A percentile compares a stretch with the other conserved stretches of the same genome.
phyloP scores from a whole-genome alignment of 2,113 vertebrate genomes.

The Canis aureus region DNA sequence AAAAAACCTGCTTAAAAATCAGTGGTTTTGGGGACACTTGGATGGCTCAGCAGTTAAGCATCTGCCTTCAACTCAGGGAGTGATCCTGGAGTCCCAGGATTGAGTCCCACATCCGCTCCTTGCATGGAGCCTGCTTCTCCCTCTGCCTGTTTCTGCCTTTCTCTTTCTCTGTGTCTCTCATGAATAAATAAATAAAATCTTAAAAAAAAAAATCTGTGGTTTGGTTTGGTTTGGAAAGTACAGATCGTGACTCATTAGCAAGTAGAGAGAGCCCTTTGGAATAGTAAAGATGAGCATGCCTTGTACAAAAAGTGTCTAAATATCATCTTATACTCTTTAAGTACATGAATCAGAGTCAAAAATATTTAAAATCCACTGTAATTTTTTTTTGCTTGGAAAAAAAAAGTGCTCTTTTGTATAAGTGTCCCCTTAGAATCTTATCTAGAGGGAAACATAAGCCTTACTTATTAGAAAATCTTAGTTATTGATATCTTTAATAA shows the following conservation, averaged over 20 bases:
- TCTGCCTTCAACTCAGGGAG: too few relatives aligned
- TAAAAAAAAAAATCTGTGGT: not conserved
- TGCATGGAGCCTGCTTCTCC: too few relatives aligned
- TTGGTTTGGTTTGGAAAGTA: not conserved
- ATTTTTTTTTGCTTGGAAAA: not conserved
- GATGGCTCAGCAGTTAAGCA: too few relatives aligned
- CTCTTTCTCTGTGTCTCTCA: too few relatives aligned
- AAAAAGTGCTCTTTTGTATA: not conserved
- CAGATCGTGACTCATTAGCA: not conserved
- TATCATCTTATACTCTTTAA: constrained; percentile 18
- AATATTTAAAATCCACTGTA: not conserved
- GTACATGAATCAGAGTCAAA: not conserved
- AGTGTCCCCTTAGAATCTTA: not conserved
- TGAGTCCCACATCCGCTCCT: too few relatives aligned
- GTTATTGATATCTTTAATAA: not conserved
- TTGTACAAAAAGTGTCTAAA: not conserved
- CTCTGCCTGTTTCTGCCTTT: too few relatives aligned
- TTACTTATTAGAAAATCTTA: not conserved
- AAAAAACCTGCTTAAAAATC: not conserved
- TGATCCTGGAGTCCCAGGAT: too few relatives aligned
- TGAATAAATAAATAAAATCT: too few relatives aligned
- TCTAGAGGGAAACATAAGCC: not conserved
- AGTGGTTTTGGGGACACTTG: not conserved
- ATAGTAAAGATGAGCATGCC: not conserved
- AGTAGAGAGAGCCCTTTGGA: not conserved